Base-by-base conservation (phyloP, 1,140 invertebrate species). In the Plectrocnemia conspersa region DNA sequence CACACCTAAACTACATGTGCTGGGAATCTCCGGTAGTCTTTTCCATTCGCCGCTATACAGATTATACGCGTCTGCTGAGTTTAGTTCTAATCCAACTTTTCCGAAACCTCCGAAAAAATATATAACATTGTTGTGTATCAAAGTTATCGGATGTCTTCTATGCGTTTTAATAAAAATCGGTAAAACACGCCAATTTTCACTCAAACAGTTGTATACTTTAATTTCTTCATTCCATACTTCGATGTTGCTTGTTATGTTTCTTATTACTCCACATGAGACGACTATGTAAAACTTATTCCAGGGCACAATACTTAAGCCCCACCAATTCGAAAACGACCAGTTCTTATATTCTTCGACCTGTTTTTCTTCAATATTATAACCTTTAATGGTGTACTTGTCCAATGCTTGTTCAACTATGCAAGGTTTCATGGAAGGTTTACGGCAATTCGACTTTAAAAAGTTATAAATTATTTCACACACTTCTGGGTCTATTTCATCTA, bases 81-180 rank as follows among this genome's bases (percentile, higher is more conserved):
- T 16, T 4, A 61, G 40, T 1, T 41, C 22, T n/a, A 58, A 22
- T 35, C 59, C 50, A 22, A 38, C 57, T 25, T 41, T 38, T 18
- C 55, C 52, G 11, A 58, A 55, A 11, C 59, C 59, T 1, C 55
- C 59, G 25, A 61, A 52, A 3, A 61, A 13, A 23, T 61, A 61
- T 9, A 61, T 22, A 23, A 21, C 7, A 41, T 61, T 38, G 10
- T 52, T 48, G 35, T 61, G 24, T 7, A 61, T 35, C 2, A 55
- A 23, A n/a, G 41, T 46, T 3, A 32, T 45, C 1, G 48, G 47
- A 23, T 61, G 59, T 1, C 59, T 44, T 35, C 55, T 52, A 9
- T 40, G 52, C 2, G 19, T 23, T 2, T 40, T 22, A 13, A 33
- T 38, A 0, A 32, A 18, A 2, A 40, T 32, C 13, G 53, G 47